A percentile compares a stretch with the other conserved stretches of the same genome.
Evolutionary conservation across 2,888 invertebrate genomes (phyloP).

Genomic region (Strigamia crassipes): DNA sequence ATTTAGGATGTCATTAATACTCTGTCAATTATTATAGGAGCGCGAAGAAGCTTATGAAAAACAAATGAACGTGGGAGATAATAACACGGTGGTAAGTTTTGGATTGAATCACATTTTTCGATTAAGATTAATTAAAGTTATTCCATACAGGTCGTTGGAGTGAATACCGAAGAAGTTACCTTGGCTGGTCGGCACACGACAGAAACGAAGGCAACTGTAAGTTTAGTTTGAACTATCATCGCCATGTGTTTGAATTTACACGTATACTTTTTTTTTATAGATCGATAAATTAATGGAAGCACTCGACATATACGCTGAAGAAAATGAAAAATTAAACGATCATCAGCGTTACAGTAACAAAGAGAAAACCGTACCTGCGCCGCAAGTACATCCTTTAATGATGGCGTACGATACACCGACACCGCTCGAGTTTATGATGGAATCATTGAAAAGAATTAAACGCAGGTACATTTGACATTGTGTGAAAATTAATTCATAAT

Average conservation of each 20-base stretch:
- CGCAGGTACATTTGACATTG: conserved; percentile 67
- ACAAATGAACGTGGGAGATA: too few species aligned
- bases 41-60: too few species aligned
- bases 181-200: conserved; percentile 87
- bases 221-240: too few species aligned
- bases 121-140: neutral
- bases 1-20: too few species aligned
- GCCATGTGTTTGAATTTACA: neutral
- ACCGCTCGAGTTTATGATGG: conserved; percentile 78
- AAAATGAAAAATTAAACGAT: conserved; percentile 66
- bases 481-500: neutral
- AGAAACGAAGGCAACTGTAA: conserved; percentile 83
- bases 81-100: too few species aligned
- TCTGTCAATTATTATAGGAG: too few species aligned
- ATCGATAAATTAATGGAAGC: conserved; percentile 93
- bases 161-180: conserved; percentile 73
- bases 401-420: conserved; percentile 74
- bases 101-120: too few species aligned
- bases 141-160: conserved; percentile 59
- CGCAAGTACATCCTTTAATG: conserved; percentile 86
- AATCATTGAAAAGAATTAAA: conserved; percentile 76
- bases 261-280: conserved; percentile 58
- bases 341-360: too few species aligned
- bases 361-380: too few species aligned
- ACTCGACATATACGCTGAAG: conserved; percentile 73